Conservation (phyloP, 2,113 vertebrate species). For the Mobula hypostoma region DNA sequence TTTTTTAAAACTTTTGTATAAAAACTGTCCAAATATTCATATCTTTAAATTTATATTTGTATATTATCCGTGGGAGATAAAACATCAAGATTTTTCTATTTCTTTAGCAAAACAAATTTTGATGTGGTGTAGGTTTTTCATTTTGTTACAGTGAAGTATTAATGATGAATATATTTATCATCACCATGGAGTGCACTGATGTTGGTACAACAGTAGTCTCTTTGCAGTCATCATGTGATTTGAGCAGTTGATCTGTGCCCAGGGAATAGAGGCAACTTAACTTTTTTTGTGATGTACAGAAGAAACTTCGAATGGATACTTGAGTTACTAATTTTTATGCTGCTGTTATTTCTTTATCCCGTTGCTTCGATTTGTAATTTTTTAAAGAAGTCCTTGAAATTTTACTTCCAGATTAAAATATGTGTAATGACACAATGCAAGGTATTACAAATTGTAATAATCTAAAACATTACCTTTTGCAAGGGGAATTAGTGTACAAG, state of each 20-base stretch:
- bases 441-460: not conserved
- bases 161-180: conserved; percentile 7
- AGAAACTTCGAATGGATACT: not conserved
- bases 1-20: conserved; percentile 29
- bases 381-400: not conserved
- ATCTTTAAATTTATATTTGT: conserved; percentile 35
- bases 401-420: not conserved
- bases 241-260: not conserved
- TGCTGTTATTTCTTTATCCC: not conserved
- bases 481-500: not conserved
- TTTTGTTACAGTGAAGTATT: not conserved
- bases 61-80: conserved; percentile 17
- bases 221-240: not conserved
- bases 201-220: not conserved
- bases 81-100: conserved; percentile 32
- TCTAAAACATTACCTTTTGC: not conserved
- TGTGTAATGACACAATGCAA: not conserved
- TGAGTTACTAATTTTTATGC: conserved; percentile 7
- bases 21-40: conserved; percentile 27
- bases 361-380: not conserved
- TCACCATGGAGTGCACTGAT: not conserved
- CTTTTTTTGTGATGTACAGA: not conserved
- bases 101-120: conserved; percentile 18
- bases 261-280: not conserved
- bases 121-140: not conserved